phyloP scores from a whole-genome alignment of 2,888 invertebrate genomes.

The Phasia obesa region DNA sequence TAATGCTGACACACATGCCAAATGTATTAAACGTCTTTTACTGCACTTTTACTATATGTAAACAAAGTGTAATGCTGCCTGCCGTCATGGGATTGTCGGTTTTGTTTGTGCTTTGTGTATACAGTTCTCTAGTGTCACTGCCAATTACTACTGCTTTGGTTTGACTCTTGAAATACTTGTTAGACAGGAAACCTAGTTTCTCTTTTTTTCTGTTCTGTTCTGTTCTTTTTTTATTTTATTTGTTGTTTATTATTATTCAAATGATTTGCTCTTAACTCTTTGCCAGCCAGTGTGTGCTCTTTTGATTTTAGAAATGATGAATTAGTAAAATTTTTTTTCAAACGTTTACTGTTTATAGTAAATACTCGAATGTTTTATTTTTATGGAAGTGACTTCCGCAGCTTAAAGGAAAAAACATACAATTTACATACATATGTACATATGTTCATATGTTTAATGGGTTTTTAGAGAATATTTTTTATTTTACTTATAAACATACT shows the following conservation, averaged over 20 bases:
- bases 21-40: too few relatives aligned
- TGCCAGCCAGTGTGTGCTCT: constrained; percentile 38
- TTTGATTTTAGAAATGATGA: constrained; percentile 43
- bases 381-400: constrained; percentile 65
- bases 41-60: too few relatives aligned
- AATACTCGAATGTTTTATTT: neutral
- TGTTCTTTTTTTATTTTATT: constrained; percentile 37
- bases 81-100: constrained; percentile 1
- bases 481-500: constrained; percentile 13
- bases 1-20: too few relatives aligned
- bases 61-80: neutral
- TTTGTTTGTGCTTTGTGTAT: neutral
- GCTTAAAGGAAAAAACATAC: constrained; percentile 50
- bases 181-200: constrained; percentile 70
- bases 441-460: neutral
- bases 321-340: constrained; percentile 15
- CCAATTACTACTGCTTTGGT: constrained; percentile 60
- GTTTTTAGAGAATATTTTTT: neutral
- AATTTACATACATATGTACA: neutral
- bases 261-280: constrained; percentile 55
- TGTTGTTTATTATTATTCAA: constrained; percentile 46
- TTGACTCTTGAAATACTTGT: constrained; percentile 66
- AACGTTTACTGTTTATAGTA: constrained; percentile 10
- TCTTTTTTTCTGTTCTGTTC: constrained; percentile 52
- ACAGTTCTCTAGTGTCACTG: constrained; percentile 61